Base-by-base conservation (phyloP, 2,888 invertebrate species). In the Cheilosia vulpina region DNA sequence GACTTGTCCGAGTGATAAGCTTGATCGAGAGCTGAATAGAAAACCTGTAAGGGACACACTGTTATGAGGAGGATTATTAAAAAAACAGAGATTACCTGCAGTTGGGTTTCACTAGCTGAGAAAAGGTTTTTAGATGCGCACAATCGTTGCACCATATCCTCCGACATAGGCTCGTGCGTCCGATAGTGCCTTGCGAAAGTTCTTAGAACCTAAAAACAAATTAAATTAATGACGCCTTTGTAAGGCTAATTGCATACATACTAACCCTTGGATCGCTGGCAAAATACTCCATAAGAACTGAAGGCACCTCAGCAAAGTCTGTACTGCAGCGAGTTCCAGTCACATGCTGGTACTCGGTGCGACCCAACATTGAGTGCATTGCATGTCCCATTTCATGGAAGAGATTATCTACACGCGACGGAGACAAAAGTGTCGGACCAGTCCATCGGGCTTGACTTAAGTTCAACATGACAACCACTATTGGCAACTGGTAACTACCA, bases 331-430 rank as follows among this genome's bases (percentile, higher is more conserved):
- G 94, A 0, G 99, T 99, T 81, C 99, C 99, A 4, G 98, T 96
- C 55, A 99, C 98, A 93, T 99, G 99, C 92, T 99, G 99, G 93
- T 98, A 97, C 82, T 95, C 94, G 0, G 99, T 98, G 87, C 98
- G 94, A 2, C 98, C 99, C 88, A 99, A 93, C 98, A 99, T 99
- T 19, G 99, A 98, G 93, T 99, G 99, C 94, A 99, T 96, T 17
- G 99, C 99, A 93, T 99, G 99, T 0, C 99, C 99, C 96, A 98
- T 96, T 93, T 99, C 99, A 92, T 99, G 99, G 93, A 99, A 99
- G 87, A 99, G 93, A 93, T 99, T 99, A 92, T 99, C 99, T 9
- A 99, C 96, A 89, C 97, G 96, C 19, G 95, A 94, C 0, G 97
- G 96, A 27, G 95, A 94, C 71, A 99, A 93, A 66, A 98, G 93